Evolutionary conservation across 2,888 invertebrate genomes (phyloP).

Genomic region (Eupelmus urozonus): DNA sequence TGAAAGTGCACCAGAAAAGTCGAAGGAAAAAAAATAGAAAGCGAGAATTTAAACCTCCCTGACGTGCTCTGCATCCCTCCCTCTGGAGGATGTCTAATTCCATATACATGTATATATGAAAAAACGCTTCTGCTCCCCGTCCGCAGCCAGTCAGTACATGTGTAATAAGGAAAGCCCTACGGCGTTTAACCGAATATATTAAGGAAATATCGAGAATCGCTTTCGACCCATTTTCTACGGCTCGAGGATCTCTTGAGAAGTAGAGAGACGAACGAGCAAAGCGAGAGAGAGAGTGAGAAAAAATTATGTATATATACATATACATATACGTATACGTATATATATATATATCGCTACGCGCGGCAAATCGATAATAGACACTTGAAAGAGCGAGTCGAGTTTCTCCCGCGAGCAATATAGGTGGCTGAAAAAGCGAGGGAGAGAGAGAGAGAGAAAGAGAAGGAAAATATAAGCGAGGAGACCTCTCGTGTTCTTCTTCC

Average conservation of each 20-base stretch:
- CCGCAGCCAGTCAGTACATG: slow-evolving; percentile 25
- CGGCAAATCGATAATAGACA: slow-evolving; percentile 51
- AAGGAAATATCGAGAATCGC: slow-evolving; percentile 40
- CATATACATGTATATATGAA: not conserved
- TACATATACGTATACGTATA: slow-evolving; percentile 28
- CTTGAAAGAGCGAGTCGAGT: slow-evolving; percentile 41
- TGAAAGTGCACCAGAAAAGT: not conserved
- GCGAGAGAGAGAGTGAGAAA: not conserved
- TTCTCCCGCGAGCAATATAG: slow-evolving; percentile 28
- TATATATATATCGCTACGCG: slow-evolving; percentile 25
- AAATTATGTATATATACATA: not conserved
- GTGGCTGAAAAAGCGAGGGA: not conserved
- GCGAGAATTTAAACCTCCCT: not conserved
- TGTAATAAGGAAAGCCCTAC: slow-evolving; percentile 19
- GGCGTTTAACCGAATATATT: slow-evolving; percentile 23
- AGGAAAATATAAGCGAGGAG: slow-evolving; percentile 18
- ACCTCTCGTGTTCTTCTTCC: slow-evolving; percentile 2
- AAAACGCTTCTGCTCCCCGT: slow-evolving; percentile 31
- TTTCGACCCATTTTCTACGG: slow-evolving; percentile 41
- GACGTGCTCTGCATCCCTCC: not conserved
- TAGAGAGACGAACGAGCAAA: not conserved
- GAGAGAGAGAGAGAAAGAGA: not conserved
- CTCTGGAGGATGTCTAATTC: slow-evolving; percentile 4
- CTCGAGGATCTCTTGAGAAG: slow-evolving; percentile 39
- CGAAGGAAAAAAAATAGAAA: slow-evolving; percentile 1